Conservation (phyloP, 2,797 vertebrate species). For the Hippocampus kuda region DNA sequence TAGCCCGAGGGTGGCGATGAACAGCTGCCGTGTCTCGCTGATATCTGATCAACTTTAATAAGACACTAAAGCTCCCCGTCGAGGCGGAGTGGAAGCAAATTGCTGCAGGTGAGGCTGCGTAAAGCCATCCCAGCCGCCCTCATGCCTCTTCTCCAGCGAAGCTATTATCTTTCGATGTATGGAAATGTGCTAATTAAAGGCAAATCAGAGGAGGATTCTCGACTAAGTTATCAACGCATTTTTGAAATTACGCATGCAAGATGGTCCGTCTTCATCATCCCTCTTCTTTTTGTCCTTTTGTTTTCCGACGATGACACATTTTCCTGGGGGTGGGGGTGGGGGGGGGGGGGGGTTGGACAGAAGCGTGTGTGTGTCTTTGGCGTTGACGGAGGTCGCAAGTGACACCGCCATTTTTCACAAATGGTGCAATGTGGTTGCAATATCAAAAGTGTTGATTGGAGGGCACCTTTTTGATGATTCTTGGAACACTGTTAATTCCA, state of each 20-base stretch:
- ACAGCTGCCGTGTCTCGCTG: neutral
- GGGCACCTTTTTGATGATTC: neutral
- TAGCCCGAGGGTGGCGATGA: slow-evolving; percentile 1
- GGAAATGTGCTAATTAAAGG: slow-evolving; percentile 44
- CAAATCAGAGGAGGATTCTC: slow-evolving; percentile 32
- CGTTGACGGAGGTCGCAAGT: neutral
- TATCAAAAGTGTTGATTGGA: neutral
- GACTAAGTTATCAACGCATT: neutral
- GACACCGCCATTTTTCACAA: slow-evolving; percentile 6
- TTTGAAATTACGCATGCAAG: neutral
- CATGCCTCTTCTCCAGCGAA: slow-evolving; percentile 25
- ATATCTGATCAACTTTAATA: slow-evolving; percentile 5
- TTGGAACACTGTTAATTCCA: neutral
- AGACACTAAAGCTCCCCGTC: neutral
- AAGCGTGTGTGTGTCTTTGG: neutral
- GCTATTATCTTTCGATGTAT: slow-evolving; percentile 38
- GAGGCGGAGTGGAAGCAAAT: slow-evolving; percentile 2
- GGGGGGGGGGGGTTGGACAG: neutral
- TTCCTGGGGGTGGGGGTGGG: neutral
- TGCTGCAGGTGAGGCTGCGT: slow-evolving; percentile 2
- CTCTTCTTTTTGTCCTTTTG: neutral
- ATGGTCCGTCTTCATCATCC: neutral
- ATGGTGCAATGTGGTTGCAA: neutral
- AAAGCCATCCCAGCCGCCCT: neutral
- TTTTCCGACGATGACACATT: neutral